phyloP scores from a whole-genome alignment of 2,888 invertebrate genomes.

The Sesia apiformis region DNA sequence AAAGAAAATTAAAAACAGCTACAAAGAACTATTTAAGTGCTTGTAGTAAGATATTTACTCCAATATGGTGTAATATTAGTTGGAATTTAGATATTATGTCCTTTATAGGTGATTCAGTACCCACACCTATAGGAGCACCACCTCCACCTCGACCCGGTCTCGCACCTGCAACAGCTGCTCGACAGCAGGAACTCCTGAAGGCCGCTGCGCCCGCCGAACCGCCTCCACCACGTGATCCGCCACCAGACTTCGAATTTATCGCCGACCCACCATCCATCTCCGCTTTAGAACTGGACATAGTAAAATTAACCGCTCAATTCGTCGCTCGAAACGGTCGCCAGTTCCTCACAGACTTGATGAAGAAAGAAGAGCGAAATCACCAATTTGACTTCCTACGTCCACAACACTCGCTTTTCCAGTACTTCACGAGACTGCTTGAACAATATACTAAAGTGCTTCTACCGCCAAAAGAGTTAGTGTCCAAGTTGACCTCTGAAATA shows the following conservation, averaged over 20 bases:
- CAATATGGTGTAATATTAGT: too few relatives aligned
- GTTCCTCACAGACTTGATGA: slow-evolving; percentile 98
- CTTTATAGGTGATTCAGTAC: not conserved
- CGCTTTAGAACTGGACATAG: slow-evolving; percentile 97
- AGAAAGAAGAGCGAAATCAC: slow-evolving; percentile 96
- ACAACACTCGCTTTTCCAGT: slow-evolving; percentile 98
- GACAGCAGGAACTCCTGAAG: slow-evolving; percentile 90
- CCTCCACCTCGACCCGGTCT: slow-evolving; percentile 65
- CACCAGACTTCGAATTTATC: slow-evolving; percentile 92
- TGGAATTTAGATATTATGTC: too few relatives aligned
- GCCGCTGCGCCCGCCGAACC: slow-evolving; percentile 91
- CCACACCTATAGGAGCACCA: slow-evolving; percentile 16
- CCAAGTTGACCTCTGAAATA: slow-evolving; percentile 85
- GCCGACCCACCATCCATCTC: slow-evolving; percentile 99
- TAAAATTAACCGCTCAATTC: slow-evolving; percentile 98
- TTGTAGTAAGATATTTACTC: too few relatives aligned
- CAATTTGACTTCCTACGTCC: slow-evolving; percentile 99
- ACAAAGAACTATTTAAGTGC: too few relatives aligned
- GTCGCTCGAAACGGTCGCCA: slow-evolving; percentile 98
- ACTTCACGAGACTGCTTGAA: slow-evolving; percentile 97
- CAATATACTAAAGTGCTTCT: slow-evolving; percentile 98
- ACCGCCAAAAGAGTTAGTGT: slow-evolving; percentile 93
- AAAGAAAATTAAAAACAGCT: too few relatives aligned
- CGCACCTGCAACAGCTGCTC: slow-evolving; percentile 85
- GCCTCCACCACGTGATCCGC: slow-evolving; percentile 93